These are phyloP conservation scores for Strix uralensis DNA, from an alignment of 2,113 vertebrate genomes.

Conservation along the genomic window DNA sequence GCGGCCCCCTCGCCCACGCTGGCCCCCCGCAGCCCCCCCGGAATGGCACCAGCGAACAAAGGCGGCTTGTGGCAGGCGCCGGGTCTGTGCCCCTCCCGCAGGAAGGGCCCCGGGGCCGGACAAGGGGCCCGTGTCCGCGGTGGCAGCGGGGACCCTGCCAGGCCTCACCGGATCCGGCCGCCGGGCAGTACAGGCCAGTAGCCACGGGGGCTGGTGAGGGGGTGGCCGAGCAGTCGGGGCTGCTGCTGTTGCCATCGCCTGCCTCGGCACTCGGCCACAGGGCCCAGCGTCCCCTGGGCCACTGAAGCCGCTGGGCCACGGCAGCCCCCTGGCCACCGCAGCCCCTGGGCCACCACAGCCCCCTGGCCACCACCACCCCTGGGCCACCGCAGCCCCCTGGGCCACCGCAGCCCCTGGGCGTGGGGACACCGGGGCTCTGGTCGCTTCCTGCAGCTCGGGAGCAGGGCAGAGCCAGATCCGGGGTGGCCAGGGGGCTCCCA, in stretches of 20 bases:
- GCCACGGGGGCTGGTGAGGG: background rate
- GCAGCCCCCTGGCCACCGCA: no score
- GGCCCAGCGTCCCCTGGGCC: background rate
- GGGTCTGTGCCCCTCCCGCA: slow-evolving; percentile 5
- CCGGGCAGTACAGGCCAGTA: background rate
- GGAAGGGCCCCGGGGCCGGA: background rate
- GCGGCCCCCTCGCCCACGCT: background rate
- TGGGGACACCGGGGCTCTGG: background rate
- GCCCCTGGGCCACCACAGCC: no score
- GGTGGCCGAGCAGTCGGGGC: background rate
- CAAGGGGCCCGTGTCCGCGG: background rate
- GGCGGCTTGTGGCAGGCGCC: background rate
- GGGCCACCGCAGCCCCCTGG: no score
- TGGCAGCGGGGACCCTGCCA: background rate
- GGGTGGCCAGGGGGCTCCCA: background rate
- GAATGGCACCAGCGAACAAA: background rate
- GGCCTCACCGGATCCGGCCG: background rate
- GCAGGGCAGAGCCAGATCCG: background rate
- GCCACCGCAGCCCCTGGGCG: background rate
- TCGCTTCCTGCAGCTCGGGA: background rate
- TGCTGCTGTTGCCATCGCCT: background rate
- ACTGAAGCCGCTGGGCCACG: no score
- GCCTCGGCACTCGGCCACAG: background rate
- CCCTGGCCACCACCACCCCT: no score
- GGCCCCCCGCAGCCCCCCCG: background rate